phyloP scores from a whole-genome alignment of 2,797 vertebrate species.

The Mastacembelus armatus region DNA sequence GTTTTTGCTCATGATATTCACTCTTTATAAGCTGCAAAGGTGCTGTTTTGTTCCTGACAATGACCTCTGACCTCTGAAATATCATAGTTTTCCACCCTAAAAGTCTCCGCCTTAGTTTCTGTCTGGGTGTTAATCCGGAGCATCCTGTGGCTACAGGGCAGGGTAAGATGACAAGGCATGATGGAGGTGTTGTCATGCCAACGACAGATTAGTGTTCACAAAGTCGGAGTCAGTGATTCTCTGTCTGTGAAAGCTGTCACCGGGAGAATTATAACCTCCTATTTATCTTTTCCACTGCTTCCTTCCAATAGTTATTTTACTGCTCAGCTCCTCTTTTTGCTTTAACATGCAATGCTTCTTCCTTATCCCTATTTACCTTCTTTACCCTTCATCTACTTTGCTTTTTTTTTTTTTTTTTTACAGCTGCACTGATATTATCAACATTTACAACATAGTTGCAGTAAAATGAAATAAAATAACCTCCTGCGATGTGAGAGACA shows the following conservation, averaged over 20 bases:
- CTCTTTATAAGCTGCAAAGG: neutral
- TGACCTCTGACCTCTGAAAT: conserved; percentile 16
- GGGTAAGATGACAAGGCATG: conserved; percentile 30
- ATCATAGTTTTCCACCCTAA: neutral
- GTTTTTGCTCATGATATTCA: neutral
- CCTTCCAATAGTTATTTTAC: neutral
- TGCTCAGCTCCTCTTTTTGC: neutral
- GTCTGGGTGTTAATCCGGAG: conserved; percentile 16
- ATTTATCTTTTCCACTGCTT: neutral
- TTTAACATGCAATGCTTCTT: neutral
- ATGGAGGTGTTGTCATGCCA: conserved; percentile 47
- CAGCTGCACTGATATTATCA: conserved; percentile 1
- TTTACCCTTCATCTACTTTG: neutral
- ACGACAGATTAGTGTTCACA: conserved; percentile 35
- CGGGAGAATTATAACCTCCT: neutral
- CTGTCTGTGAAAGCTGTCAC: conserved; percentile 16
- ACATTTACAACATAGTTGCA: conserved; percentile 6
- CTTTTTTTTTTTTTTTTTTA: neutral
- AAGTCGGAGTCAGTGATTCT: conserved; percentile 2
- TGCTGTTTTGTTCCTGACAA: neutral
- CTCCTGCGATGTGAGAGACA: conserved; percentile 13
- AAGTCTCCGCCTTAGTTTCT: neutral
- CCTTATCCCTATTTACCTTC: neutral
- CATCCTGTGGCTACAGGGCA: neutral
- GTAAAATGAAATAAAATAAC: conserved; percentile 35